These are phyloP conservation scores for Exaiptasia diaphana DNA, from an alignment of 64 coral and sea anemone species.

Conservation along the genomic window DNA sequence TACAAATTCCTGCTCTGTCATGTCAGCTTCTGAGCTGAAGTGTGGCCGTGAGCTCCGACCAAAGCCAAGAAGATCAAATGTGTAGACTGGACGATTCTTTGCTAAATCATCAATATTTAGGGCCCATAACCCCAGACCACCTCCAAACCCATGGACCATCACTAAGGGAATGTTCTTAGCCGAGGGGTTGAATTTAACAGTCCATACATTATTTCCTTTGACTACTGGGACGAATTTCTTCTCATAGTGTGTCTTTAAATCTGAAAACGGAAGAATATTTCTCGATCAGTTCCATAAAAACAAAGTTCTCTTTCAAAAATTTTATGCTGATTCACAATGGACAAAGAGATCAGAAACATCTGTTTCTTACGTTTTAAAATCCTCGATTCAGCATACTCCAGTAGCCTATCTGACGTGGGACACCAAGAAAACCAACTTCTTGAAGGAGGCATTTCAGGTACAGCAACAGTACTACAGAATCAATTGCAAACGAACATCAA, in stretches of 20 bases:
- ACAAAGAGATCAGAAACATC: too few species aligned
- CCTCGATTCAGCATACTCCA: conserved; percentile 49
- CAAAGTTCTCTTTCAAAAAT: too few species aligned
- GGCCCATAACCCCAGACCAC: conserved; percentile 80
- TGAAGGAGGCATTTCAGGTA: neutral
- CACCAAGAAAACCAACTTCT: conserved; percentile 65
- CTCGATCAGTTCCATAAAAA: too few species aligned
- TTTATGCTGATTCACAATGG: too few species aligned
- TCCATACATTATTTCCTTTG: conserved; percentile 73
- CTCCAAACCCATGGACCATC: conserved; percentile 96
- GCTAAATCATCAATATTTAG: conserved; percentile 79
- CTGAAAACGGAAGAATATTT: conserved; percentile 39
- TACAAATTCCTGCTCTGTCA: conserved; percentile 80
- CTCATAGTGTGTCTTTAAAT: conserved; percentile 74
- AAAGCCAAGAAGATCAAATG: conserved; percentile 92
- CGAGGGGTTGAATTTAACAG: conserved; percentile 73
- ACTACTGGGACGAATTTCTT: conserved; percentile 69
- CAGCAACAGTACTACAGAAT: neutral
- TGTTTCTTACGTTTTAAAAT: conserved; percentile 71
- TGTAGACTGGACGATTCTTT: conserved; percentile 68
- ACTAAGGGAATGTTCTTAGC: conserved; percentile 57
- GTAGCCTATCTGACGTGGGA: conserved; percentile 63
- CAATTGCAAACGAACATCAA: neutral
- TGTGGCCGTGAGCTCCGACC: conserved; percentile 89
- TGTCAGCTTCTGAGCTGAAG: conserved; percentile 52